Evolutionary conservation across 2,888 invertebrate species (phyloP), one percentile per base, ranked within the genome.

Genomic region (Mayetiola destructor): DNA sequence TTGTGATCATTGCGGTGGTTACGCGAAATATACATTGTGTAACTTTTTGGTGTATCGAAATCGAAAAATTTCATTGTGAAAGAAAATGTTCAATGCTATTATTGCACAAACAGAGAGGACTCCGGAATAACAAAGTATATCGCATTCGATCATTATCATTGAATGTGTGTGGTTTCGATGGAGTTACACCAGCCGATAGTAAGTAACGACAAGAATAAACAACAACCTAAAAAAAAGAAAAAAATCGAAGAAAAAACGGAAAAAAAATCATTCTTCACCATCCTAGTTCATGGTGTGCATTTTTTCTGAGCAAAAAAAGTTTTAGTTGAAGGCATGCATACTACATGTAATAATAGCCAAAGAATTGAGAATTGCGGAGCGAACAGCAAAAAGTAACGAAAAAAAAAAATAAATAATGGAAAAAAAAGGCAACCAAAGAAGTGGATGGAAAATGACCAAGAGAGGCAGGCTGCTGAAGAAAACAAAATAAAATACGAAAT

Each of bases 131-230:
- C n/a, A n/a, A n/a, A n/a, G n/a, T n/a, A n/a, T n/a, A n/a, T n/a
- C n/a, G n/a, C n/a, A n/a, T n/a, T n/a, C n/a, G n/a, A n/a, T n/a
- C n/a, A n/a, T n/a, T n/a, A n/a, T n/a, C n/a, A n/a, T 27, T 48
- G 29, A 48, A 48, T 27, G 48, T 48, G 48, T 48, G 48, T 48
- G 48, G 48, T 48, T 48, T 48, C 48, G 23, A 27, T 6, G 23
- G 48, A 48, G 48, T 27, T 48, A 27, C 48, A 48, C 16, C 23
- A 48, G 27, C 23, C 23, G 48, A 48, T 48, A 48, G 48, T 48
- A 48, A 48, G 48, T 48, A 48, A 48, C 48, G 27, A 48, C 48
- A 48, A n/a, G n/a, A n/a, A n/a, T n/a, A n/a, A n/a, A n/a, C n/a
- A n/a, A n/a, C n/a, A n/a, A 20, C 3, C 10, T 9, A 42, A 23